These are phyloP conservation scores for Somateria mollissima DNA, from an alignment of 2,797 vertebrate species.

Conservation along the genomic window DNA sequence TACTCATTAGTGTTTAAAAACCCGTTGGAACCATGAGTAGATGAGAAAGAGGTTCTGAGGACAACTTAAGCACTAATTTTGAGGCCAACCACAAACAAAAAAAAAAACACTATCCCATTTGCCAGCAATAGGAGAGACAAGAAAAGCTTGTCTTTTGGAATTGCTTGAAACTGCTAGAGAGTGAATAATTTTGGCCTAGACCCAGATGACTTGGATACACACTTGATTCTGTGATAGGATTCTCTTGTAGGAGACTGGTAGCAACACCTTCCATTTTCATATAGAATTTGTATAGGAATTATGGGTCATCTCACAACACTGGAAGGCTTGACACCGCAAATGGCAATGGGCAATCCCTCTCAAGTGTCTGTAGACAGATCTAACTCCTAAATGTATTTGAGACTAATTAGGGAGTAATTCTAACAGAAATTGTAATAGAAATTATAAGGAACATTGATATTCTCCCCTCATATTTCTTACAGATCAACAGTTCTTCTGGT, in stretches of 20 bases:
- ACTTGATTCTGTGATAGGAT: not conserved
- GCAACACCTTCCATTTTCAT: not conserved
- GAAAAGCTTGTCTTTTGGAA: not conserved
- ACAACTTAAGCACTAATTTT: not conserved
- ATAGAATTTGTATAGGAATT: not conserved
- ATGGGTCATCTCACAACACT: not conserved
- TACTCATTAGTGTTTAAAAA: not conserved
- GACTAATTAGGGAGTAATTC: not conserved
- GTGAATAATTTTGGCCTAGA: not conserved
- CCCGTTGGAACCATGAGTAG: not conserved
- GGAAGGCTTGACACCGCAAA: not conserved
- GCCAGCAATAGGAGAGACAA: not conserved
- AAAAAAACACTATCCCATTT: not conserved
- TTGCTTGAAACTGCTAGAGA: not conserved
- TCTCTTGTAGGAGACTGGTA: not conserved
- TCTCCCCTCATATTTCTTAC: not conserved
- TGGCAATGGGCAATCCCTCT: not conserved
- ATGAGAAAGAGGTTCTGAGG: not conserved
- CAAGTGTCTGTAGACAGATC: not conserved
- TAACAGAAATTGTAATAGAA: not conserved
- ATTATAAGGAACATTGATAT: not conserved
- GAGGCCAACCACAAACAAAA: not conserved
- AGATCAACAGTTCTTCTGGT: not conserved
- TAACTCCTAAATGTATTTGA: not conserved
- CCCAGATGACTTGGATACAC: not conserved